phyloP scores from a whole-genome alignment of 1,140 invertebrate species.

The Drosophila ananassae region DNA sequence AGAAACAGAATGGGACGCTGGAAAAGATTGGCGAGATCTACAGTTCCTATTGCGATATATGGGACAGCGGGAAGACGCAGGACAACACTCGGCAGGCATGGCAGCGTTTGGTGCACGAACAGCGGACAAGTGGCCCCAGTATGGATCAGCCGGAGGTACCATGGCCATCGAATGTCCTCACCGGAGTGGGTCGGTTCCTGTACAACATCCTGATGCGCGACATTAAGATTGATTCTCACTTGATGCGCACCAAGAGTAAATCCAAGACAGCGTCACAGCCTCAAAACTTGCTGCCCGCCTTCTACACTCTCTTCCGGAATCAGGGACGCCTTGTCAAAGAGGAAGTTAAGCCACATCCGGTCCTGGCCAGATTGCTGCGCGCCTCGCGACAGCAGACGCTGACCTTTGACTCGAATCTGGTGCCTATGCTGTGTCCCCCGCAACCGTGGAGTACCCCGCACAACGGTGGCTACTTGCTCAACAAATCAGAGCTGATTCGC shows the following conservation, averaged over 20 bases:
- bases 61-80: slow-evolving; percentile 84
- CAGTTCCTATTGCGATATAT: slow-evolving; percentile 89
- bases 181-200: slow-evolving; percentile 91
- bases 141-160: slow-evolving; percentile 86
- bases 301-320: slow-evolving; percentile 91
- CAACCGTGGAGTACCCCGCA: slow-evolving; percentile 89
- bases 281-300: slow-evolving; percentile 88
- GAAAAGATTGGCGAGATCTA: slow-evolving; percentile 89
- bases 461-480: slow-evolving; percentile 91
- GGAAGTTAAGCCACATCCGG: slow-evolving; percentile 94
- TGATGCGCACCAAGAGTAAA: slow-evolving; percentile 85
- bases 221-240: slow-evolving; percentile 91
- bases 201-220: slow-evolving; percentile 94
- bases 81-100: slow-evolving; percentile 90
- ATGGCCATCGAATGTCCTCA: slow-evolving; percentile 88
- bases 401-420: slow-evolving; percentile 88
- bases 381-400: slow-evolving; percentile 88
- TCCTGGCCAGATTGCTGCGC: slow-evolving; percentile 88
- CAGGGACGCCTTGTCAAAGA: slow-evolving; percentile 88
- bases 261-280: slow-evolving; percentile 36
- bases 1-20: slow-evolving; percentile 87
- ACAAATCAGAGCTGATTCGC: slow-evolving; percentile 88
- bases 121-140: slow-evolving; percentile 86
- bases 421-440: slow-evolving; percentile 92
- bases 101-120: slow-evolving; percentile 87